phyloP scores from a whole-genome alignment of 2,113 vertebrate species.

The Stegastes partitus region DNA sequence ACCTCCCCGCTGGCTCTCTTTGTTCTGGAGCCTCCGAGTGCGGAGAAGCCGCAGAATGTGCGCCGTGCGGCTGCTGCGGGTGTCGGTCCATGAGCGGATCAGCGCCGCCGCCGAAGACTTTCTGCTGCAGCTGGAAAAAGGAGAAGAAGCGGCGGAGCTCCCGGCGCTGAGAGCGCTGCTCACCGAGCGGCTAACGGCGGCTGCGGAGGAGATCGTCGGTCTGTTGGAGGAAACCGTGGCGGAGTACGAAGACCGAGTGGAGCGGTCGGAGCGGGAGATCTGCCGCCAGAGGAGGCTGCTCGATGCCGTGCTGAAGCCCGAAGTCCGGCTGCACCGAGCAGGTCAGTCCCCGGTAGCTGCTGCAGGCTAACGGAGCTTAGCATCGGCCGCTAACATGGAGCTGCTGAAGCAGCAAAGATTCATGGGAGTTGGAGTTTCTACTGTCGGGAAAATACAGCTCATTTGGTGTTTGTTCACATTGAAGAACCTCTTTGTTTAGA shows the following conservation, averaged over 20 bases:
- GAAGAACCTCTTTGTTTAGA: no score
- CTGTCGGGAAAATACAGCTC: no score
- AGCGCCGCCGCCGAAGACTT: conserved; percentile 48
- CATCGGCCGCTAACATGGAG: no score
- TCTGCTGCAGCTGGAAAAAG: conserved; percentile 52
- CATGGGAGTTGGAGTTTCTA: background rate
- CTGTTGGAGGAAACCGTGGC: conserved; percentile 53
- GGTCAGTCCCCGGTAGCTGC: conserved; percentile 28
- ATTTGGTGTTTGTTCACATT: no score
- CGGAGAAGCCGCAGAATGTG: conserved; percentile 36
- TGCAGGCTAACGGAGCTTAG: no score
- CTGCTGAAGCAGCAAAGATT: no score
- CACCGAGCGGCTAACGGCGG: conserved; percentile 61
- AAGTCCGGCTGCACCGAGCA: conserved; percentile 25
- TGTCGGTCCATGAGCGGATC: conserved; percentile 48
- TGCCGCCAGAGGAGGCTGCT: conserved; percentile 60
- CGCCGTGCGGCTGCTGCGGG: conserved; percentile 43
- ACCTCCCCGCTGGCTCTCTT: background rate
- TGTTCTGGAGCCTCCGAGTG: background rate
- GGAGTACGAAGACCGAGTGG: conserved; percentile 23
- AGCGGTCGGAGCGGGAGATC: conserved; percentile 43
- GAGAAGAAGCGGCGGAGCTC: conserved; percentile 1
- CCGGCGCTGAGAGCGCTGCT: conserved; percentile 52
- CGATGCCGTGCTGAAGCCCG: conserved; percentile 56
- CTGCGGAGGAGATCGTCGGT: conserved; percentile 57